These are phyloP conservation scores for Sula dactylatra DNA, from an alignment of 2,113 vertebrate genomes.

Conservation along the genomic window DNA sequence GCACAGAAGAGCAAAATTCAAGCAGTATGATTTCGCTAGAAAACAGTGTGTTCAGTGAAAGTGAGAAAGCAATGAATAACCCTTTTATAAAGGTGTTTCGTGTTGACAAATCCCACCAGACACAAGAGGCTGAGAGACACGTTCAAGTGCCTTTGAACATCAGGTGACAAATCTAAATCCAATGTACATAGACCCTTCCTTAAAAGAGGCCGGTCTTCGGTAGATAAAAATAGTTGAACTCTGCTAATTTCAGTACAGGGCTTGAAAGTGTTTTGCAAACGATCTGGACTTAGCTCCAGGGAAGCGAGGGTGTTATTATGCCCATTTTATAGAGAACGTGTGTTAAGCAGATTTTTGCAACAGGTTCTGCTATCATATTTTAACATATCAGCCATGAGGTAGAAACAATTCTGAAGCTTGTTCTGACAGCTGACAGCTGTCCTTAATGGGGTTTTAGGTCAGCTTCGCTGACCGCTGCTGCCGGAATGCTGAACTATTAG, in stretches of 20 bases:
- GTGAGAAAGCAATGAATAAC: constrained; percentile 1
- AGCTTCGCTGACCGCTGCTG: not conserved
- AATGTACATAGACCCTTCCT: not conserved
- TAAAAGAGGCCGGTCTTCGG: not conserved
- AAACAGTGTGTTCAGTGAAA: not conserved
- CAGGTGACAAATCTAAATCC: not conserved
- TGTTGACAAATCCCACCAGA: not conserved
- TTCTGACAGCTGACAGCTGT: not conserved
- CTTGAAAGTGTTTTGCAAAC: not conserved
- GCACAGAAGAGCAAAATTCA: constrained; percentile 15
- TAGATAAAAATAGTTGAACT: constrained; percentile 1
- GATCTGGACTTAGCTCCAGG: not conserved
- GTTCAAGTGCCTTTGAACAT: not conserved
- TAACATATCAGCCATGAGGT: not conserved
- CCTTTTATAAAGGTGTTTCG: not conserved
- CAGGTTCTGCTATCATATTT: not conserved
- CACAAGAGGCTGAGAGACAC: not conserved
- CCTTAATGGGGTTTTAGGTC: not conserved
- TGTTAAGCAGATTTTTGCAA: not conserved
- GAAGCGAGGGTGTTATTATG: not conserved
- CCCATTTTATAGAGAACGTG: not conserved
- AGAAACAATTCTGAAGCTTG: not conserved
- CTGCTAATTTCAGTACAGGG: not conserved
- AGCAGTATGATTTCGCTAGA: not conserved
- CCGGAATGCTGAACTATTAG: not conserved